Evolutionary conservation across 2,888 invertebrate species (phyloP), one percentile per base, ranked within the genome.

Genomic region (Lordiphosa fenestrarum): DNA sequence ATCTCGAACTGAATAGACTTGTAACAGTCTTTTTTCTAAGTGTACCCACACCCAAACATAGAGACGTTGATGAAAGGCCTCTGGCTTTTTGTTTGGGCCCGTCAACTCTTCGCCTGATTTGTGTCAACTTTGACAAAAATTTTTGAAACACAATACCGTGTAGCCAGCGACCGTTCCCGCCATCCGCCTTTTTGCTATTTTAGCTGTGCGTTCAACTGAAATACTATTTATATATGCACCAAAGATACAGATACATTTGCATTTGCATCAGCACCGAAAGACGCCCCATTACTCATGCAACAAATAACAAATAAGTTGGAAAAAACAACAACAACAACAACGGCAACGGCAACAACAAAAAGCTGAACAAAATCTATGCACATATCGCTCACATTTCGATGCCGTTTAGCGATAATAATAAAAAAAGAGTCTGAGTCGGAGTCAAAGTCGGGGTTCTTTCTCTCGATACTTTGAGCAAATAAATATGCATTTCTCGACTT

Each of bases 201-300:
- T 71, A 69, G 82, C 71, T 77, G 84, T 69, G 82, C 77, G 82
- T 78, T 78, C 82, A 71, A 84, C 78, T 84, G 84, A 84, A 84
- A 81, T 84, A 81, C 77, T 78, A 78, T 78, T 78, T 78, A 84
- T 78, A 84, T 63, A 77, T 84, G 82, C 81, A 77, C 68, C 57
- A 60, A 57, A 75, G 59, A 69, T 54, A 68, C 58, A 57, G 63
- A 50, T 65, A 63, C 57, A 49, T 44, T 48, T 78, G 74, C 72
- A 74, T 71, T 69, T 74, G 73, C 73, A 74, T 74, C 78, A 62
- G 71, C 71, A 58, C 49, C 48, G 9, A 23, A 40, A 69, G 23
- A 40, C 12, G 19, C 25, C 66, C 66, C 74, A 81, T 81, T 74
- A 77, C 74, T 81, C 82, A 81, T 74, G 73, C 77, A 74, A 63